Evolutionary conservation across 1,140 invertebrate species (phyloP), one percentile per base, ranked within the genome.

Genomic region (Drosophila biarmipes): DNA sequence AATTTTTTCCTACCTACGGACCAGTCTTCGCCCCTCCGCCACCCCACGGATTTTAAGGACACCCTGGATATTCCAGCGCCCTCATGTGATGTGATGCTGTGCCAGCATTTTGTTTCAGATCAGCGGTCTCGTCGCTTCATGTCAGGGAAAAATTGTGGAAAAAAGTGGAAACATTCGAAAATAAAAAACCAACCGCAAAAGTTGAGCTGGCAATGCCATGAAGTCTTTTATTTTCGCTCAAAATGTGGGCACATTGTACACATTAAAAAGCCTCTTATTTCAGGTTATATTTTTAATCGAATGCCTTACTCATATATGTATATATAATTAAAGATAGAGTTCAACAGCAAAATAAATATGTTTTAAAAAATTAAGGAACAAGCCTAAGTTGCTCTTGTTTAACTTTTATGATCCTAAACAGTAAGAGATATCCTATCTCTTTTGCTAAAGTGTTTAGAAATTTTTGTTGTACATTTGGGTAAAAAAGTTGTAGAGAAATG

Each of bases 1-100:
- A 80, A 79, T 82, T 82, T 89, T 87, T 86, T 87, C 58, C 46
- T 71, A 72, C 43, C 57, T 71, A 48, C 31, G 6, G 45, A 46
- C 42, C 38, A 12, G 35, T 17, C 59, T 17, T 24, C 2, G 4
- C 34, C 38, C 10, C 11, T 42, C 6, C 40, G n/a, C n/a, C 58
- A 51, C 31, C 52, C 62, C 12, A 11, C 34, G 15, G 12, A 31
- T 34, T 64, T 51, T 29, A 3, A 63, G 29, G 17, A 15, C 62
- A 42, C 38, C 56, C 56, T 29, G 46, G 38, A 29, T 40, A 29
- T 40, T 53, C 27, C 17, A n/a, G 46, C n/a, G 40, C 73, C 73
- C 73, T 75, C 73, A 75, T 76, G 38, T 69, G 42, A 56, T 68
- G 62, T 69, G 51, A 48, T 68, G 62, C 73, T 76, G 73, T 27